Evolutionary conservation across 2,888 invertebrate genomes (phyloP), one percentile per base, ranked within the genome.

Genomic region (Platycheirus albimanus): DNA sequence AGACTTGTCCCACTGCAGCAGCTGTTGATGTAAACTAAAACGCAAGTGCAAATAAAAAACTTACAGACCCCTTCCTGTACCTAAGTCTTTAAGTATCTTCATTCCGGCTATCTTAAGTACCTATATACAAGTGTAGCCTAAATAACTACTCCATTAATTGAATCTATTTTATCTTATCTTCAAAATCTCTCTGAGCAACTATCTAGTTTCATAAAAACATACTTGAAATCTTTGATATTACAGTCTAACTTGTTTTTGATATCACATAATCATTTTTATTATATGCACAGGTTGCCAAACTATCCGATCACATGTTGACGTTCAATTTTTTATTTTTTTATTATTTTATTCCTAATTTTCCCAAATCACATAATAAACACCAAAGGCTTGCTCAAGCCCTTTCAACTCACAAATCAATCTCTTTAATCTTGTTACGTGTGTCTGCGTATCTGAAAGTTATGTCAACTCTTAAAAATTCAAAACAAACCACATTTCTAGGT

Each of bases 341-440:
- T 33, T 52, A 24, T 54, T 20, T 15, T 52, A 24, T 54, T 20
- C n/a, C 54, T 4, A 56, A 36, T 56, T 24, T 38, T 54, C n/a
- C 41, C 30, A 15, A 38, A 41, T 80, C 75, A 80, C 70, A 66
- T 80, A 80, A 80, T 70, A 41, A 43, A 13, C 19, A 38, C 45
- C 15, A 17, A 49, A 30, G n/a, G 36, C 69, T 79, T 79, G 63
- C 69, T 56, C 56, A 80, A 80, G 79, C 79, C 75, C 69, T 58
- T 70, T 19, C 45, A 61, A 30, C 30, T 64, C 58, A 38, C 80
- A 70, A 70, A 80, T 80, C 75, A 80, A 75, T 80, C 64, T 69
- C 15, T 13, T 70, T 70, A 75, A 75, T 58, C 75, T 64, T 17
- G 64, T 80, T 80, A 80, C 75, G 80, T 80, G 36, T 20, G 47